Evolutionary conservation across 2,113 vertebrate genomes (phyloP), one percentile per base, ranked within the genome.

Genomic region (Megalops atlanticus): DNA sequence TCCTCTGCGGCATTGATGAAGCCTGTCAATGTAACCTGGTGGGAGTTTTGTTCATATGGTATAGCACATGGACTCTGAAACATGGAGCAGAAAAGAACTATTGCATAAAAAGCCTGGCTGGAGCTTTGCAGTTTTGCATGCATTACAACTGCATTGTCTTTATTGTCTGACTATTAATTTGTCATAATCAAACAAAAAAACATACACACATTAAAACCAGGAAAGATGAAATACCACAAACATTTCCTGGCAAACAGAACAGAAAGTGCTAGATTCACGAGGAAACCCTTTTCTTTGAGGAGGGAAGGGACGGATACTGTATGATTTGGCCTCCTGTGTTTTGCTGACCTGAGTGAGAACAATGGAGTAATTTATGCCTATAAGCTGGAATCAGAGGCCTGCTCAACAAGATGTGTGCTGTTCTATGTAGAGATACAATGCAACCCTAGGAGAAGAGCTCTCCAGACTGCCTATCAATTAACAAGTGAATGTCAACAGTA

Each of bases 401-500:
- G 39, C 80, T 76, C 38, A 54, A 47, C 52, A n/a, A 43, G 75
- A 72, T 64, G 80, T 43, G 38, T 76, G 70, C 27, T 73, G 69
- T 47, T 74, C 45, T 81, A 41, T 81, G 72, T 39, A 79, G 47
- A 85, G 82, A 82, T 71, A 52, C 76, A 84, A 73, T 74, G 31
- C 80, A 52, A 74, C 24, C 68, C 16, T 54, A 58, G 58, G 70
- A 64, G 45, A 18, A 77, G 75, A 82, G 47, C 77, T 80, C 80
- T 79, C 68, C 82, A 81, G 79, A 78, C 80, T 79, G 80, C 81
- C 79, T 76, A 82, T 83, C 80, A 87, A 74, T 85, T 84, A 88
- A 87, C 78, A 81, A 80, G 80, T 78, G 80, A 81, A 81, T 87
- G 82, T 83, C 83, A 85, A 83, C 78, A 85, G 84, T 77, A 47